Conservation (phyloP, 2,888 invertebrate species). For the Proisotoma minuta region DNA sequence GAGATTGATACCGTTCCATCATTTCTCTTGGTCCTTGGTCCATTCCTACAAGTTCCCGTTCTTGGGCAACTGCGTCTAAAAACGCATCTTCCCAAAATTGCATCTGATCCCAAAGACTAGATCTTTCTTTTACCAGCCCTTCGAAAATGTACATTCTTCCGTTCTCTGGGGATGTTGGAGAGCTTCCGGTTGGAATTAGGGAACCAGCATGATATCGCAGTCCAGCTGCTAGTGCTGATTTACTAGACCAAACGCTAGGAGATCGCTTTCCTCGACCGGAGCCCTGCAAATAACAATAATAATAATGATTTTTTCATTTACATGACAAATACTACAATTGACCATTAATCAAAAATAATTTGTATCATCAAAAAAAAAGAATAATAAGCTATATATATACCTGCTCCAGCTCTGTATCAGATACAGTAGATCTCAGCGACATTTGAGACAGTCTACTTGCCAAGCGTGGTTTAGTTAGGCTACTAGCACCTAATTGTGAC, state of each 20-base stretch:
- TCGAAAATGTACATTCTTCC: conserved; percentile 88
- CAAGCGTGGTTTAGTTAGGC: conserved; percentile 39
- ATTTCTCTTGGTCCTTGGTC: conserved; percentile 98
- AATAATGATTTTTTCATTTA: too few relatives aligned
- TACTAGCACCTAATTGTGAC: conserved; percentile 62
- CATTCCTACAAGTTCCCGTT: conserved; percentile 98
- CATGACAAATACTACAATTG: too few relatives aligned
- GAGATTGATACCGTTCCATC: conserved; percentile 92
- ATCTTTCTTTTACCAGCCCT: conserved; percentile 70
- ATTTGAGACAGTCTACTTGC: conserved; percentile 46
- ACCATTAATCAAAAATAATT: too few relatives aligned
- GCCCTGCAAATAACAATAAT: conserved; percentile 54
- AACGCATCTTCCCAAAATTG: conserved; percentile 99
- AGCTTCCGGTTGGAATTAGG: conserved; percentile 72
- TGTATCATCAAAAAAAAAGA: too few relatives aligned
- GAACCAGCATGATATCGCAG: conserved; percentile 82
- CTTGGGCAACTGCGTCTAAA: conserved; percentile 93
- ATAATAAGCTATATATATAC: conserved; percentile 60
- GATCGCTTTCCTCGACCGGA: conserved; percentile 70
- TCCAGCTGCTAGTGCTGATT: conserved; percentile 80
- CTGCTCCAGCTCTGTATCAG: conserved; percentile 88
- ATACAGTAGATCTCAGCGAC: conserved; percentile 80
- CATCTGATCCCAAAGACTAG: conserved; percentile 95
- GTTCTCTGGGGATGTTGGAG: conserved; percentile 84
- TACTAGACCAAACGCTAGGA: conserved; percentile 86